Percentiles rank a stretch among this genome's conserved stretches.
These are phyloP conservation scores for Nomada lathburiana DNA, from an alignment of 2,888 invertebrate genomes.

Conservation along the genomic window DNA sequence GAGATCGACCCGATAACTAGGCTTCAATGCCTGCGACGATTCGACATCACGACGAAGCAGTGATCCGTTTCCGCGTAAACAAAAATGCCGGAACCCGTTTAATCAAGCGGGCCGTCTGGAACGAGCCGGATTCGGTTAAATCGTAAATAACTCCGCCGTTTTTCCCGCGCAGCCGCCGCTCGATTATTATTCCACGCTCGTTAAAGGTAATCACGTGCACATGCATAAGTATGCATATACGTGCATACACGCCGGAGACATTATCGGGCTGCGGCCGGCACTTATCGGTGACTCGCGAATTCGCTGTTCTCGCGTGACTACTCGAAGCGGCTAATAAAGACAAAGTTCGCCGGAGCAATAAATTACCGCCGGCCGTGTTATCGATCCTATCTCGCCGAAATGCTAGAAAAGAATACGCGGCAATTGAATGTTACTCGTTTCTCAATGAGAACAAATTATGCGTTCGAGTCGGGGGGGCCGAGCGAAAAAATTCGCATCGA, in stretches of 20 bases:
- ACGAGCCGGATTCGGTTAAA: constrained; percentile 21
- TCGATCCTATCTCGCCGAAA: constrained; percentile 34
- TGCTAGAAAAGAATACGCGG: constrained; percentile 1
- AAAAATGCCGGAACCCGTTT: constrained; percentile 34
- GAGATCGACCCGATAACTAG: constrained; percentile 53
- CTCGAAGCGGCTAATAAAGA: constrained; percentile 53
- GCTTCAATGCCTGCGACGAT: constrained; percentile 23
- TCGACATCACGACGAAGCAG: constrained; percentile 26
- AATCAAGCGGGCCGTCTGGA: constrained; percentile 11
- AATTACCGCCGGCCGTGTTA: constrained; percentile 45
- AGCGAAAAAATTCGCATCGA: constrained; percentile 46
- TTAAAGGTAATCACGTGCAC: constrained; percentile 63
- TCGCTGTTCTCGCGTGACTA: constrained; percentile 56
- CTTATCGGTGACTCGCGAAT: constrained; percentile 43
- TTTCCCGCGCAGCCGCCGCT: constrained; percentile 50
- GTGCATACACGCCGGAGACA: constrained; percentile 32
- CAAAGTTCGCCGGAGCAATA: constrained; percentile 48
- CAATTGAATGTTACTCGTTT: constrained; percentile 54
- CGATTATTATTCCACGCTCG: constrained; percentile 69
- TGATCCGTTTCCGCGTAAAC: constrained; percentile 22
- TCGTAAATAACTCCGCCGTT: constrained; percentile 62
- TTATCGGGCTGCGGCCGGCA: constrained; percentile 19
- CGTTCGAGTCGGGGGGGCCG: constrained; percentile 32
- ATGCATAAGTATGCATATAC: constrained; percentile 12
- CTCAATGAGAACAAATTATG: constrained; percentile 52